Conservation (phyloP, 23 tunicate species). For the Phallusia fumigata region DNA sequence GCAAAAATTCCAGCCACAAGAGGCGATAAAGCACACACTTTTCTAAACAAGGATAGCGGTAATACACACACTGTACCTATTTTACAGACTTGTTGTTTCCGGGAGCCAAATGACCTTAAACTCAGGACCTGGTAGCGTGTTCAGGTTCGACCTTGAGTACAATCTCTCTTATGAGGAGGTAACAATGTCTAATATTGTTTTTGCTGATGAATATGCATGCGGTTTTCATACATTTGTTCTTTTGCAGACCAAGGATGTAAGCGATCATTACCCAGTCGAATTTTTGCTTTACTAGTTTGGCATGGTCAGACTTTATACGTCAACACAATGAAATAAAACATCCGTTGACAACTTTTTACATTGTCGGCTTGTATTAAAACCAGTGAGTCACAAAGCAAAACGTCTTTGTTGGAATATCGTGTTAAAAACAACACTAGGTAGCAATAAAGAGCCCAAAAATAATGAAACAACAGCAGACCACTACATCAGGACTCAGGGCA, state of each 20-base stretch:
- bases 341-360: no score
- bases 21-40: background rate
- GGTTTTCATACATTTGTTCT: no score
- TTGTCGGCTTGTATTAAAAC: no score
- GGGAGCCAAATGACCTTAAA: slow-evolving; percentile 18
- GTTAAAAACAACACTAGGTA: no score
- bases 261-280: slow-evolving; percentile 91
- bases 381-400: no score
- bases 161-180: slow-evolving; percentile 13
- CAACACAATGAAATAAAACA: no score
- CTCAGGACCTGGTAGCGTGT: slow-evolving; percentile 19
- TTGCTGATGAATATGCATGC: background rate
- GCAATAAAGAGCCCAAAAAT: no score
- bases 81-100: slow-evolving; percentile 38
- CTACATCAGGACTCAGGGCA: no score
- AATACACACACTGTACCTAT: background rate
- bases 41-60: no score
- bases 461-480: no score
- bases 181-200: background rate
- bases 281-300: slow-evolving; percentile 25
- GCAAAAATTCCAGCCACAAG: background rate
- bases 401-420: no score
- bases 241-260: slow-evolving; percentile 65
- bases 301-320: no score
- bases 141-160: slow-evolving; percentile 35